Evolutionary conservation across 2,797 vertebrate genomes (phyloP).

Genomic region (Tokudaia tokunoshimensis): DNA sequence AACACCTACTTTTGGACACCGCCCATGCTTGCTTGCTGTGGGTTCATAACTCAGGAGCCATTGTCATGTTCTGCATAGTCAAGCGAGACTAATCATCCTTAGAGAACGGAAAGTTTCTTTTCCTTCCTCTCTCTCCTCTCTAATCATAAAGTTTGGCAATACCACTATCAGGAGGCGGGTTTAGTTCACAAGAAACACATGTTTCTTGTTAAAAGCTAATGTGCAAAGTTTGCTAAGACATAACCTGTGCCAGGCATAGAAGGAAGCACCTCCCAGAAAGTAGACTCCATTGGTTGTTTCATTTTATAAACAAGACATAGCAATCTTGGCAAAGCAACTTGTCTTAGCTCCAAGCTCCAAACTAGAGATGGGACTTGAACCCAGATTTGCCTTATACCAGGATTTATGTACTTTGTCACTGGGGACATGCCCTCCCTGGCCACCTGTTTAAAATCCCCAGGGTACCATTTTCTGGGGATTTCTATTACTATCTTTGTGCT

Average conservation of each 20-base stretch:
- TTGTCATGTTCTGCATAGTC: background rate
- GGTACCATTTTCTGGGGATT: background rate
- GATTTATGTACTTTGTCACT: background rate
- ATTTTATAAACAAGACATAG: background rate
- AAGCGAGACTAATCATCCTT: background rate
- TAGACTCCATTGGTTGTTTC: background rate
- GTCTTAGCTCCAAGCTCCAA: background rate
- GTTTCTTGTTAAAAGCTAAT: slow-evolving; percentile 32
- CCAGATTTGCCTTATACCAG: background rate
- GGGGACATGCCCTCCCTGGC: background rate
- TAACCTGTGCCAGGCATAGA: background rate
- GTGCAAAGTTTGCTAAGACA: background rate
- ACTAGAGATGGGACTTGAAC: background rate
- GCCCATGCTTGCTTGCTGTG: background rate
- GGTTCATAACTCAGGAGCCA: background rate
- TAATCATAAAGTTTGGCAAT: background rate
- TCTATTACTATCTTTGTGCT: background rate
- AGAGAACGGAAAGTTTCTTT: background rate
- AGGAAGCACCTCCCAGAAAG: background rate
- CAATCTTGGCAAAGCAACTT: background rate
- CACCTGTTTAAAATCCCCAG: background rate
- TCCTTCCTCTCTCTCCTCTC: background rate
- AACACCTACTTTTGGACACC: background rate
- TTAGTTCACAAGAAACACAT: background rate
- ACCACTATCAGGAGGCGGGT: background rate